phyloP scores from a whole-genome alignment of 2,888 invertebrate genomes.

The Rhagium mordax region DNA sequence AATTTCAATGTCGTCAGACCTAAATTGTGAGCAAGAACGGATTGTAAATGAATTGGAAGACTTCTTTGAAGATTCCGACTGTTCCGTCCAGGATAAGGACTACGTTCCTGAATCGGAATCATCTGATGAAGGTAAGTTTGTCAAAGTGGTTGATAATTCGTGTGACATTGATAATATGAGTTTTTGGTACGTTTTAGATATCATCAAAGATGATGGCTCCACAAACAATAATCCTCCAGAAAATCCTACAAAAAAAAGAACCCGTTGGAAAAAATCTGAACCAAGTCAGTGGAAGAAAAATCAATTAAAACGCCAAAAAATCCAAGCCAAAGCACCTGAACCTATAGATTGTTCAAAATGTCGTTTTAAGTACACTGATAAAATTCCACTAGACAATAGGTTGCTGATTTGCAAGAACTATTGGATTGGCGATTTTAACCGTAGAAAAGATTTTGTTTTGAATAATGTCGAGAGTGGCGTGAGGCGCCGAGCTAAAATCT shows the following conservation, averaged over 20 bases:
- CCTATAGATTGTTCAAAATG: conserved; percentile 22
- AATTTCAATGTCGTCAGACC: background rate
- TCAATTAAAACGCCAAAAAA: conserved; percentile 10
- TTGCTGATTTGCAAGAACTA: conserved; percentile 32
- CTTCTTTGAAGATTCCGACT: conserved; percentile 10
- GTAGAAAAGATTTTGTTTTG: conserved; percentile 42
- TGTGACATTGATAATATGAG: background rate
- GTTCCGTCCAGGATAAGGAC: conserved; percentile 8
- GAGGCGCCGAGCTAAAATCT: conserved; percentile 35
- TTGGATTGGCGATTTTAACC: conserved; percentile 41
- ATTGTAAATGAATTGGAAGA: background rate
- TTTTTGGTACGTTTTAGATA: background rate
- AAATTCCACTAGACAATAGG: background rate
- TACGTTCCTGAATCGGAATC: conserved; percentile 4
- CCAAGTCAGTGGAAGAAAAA: conserved; percentile 21
- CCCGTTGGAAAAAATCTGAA: conserved; percentile 1
- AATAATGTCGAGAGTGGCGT: conserved; percentile 36
- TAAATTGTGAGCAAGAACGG: conserved; percentile 7
- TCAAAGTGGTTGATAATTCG: background rate
- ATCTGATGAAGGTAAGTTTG: background rate
- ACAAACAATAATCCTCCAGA: background rate
- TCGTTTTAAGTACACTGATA: conserved; percentile 21
- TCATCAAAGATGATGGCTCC: background rate
- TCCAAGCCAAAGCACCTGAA: conserved; percentile 9
- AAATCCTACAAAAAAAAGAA: background rate